These are phyloP conservation scores for Scolopax rusticola DNA, from an alignment of 2,797 vertebrate genomes.

Conservation along the genomic window DNA sequence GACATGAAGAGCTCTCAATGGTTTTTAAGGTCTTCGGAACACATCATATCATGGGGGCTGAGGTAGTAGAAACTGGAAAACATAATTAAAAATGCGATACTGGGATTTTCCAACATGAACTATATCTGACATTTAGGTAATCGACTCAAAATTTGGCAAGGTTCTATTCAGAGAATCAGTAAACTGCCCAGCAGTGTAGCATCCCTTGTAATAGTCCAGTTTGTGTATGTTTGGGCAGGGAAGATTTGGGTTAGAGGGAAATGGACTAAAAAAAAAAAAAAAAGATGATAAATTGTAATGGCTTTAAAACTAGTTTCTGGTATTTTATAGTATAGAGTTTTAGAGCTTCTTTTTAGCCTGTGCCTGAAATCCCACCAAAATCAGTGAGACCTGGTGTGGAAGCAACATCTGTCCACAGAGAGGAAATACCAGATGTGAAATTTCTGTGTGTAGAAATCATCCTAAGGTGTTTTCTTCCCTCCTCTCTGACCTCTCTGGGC, in stretches of 20 bases:
- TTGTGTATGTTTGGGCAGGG: background rate
- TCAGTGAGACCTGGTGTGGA: background rate
- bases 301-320: background rate
- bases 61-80: background rate
- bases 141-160: background rate
- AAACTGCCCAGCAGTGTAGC: background rate
- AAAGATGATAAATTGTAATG: background rate
- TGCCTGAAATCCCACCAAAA: background rate
- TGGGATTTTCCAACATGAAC: background rate
- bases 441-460: background rate
- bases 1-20: background rate
- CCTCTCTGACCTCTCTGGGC: background rate
- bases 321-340: background rate
- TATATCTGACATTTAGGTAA: accelerated
- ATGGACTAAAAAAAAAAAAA: background rate
- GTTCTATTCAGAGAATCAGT: background rate
- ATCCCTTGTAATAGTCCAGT: background rate
- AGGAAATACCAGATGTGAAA: background rate
- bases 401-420: background rate
- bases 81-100: accelerated
- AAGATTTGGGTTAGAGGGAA: background rate
- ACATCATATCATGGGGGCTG: accelerated
- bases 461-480: background rate
- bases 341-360: background rate
- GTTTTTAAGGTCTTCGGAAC: background rate